phyloP scores from a whole-genome alignment of 2,888 invertebrate species.

The Elysia crispata region DNA sequence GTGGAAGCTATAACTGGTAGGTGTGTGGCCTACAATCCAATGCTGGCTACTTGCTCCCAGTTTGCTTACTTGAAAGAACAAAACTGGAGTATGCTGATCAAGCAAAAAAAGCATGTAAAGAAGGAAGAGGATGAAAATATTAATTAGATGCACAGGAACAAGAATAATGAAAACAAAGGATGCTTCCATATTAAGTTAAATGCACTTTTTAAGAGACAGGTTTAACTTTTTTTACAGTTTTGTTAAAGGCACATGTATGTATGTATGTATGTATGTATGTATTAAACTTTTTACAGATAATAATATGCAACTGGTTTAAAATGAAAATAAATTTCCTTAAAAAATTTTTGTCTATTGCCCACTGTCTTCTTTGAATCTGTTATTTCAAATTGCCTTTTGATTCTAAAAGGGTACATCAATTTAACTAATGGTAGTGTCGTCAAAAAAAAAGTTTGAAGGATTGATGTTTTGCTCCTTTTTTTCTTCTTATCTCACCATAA shows the following conservation, averaged over 20 bases:
- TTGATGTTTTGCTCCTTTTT: too few species aligned
- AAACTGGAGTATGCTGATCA: conserved; percentile 42
- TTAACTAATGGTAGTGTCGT: too few species aligned
- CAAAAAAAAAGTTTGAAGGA: too few species aligned
- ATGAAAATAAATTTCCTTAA: neutral
- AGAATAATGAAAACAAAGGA: neutral
- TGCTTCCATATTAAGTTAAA: neutral
- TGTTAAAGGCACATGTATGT: too few species aligned
- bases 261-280: too few species aligned
- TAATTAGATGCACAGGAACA: neutral
- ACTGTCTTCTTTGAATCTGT: neutral
- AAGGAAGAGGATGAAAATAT: neutral
- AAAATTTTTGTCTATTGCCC: neutral
- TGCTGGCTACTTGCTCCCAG: conserved; percentile 24
- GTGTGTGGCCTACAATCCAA: conserved; percentile 36
- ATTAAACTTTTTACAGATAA: too few species aligned
- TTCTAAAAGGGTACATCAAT: too few species aligned
- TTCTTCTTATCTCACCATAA: too few species aligned
- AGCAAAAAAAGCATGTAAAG: neutral
- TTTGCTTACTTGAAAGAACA: conserved; percentile 19
- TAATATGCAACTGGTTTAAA: too few species aligned
- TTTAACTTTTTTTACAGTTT: neutral
- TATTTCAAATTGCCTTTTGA: neutral
- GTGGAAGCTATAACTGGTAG: conserved; percentile 70
- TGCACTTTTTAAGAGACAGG: neutral